Percentiles rank a stretch among this genome's conserved stretches.
Conservation (phyloP, 2,113 vertebrate genomes). For the Chloropsis hardwickii region DNA sequence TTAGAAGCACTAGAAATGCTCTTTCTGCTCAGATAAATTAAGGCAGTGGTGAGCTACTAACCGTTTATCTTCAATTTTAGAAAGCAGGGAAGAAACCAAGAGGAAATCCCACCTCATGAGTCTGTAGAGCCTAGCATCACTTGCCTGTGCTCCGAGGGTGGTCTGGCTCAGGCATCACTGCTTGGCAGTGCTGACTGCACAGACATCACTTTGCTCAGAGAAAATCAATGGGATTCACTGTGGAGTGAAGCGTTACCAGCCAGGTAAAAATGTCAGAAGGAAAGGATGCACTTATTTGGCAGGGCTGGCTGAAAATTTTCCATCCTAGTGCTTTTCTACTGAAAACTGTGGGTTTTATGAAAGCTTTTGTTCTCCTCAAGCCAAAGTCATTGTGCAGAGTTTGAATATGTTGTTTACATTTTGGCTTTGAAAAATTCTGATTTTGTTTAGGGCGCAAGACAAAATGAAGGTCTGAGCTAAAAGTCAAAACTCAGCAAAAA, state of each 20-base stretch:
- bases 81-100: not conserved
- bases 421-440: not conserved
- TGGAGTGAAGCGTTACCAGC: not conserved
- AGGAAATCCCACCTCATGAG: not conserved
- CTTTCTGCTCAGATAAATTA: not conserved
- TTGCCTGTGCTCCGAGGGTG: not conserved
- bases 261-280: not conserved
- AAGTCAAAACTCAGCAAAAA: not conserved
- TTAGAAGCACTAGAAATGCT: not conserved
- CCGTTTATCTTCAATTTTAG: not conserved
- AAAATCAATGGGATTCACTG: not conserved
- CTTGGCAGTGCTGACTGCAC: not conserved
- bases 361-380: not conserved
- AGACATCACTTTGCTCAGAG: accelerated
- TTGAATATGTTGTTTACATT: not conserved
- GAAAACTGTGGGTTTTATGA: not conserved
- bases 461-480: not conserved
- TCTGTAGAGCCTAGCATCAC: not conserved
- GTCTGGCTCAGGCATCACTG: not conserved
- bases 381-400: not conserved
- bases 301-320: not conserved
- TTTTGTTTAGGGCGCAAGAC: not conserved
- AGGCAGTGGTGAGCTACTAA: not conserved
- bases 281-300: not conserved
- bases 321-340: not conserved